Base-by-base conservation (phyloP, 2,888 invertebrate species). In the Aleiodes alternator region DNA sequence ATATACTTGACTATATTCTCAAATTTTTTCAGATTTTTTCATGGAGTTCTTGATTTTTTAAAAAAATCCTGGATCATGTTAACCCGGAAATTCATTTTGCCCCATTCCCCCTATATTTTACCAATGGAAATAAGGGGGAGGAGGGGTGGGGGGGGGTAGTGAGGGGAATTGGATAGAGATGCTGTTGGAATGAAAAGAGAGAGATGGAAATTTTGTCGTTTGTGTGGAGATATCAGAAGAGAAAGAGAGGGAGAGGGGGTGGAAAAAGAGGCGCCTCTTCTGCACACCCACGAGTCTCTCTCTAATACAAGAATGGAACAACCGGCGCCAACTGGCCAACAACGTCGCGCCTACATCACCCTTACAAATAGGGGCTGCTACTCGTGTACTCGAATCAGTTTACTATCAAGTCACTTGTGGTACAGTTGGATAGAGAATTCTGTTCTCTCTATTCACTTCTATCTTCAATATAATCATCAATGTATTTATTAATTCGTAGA, bases 311-410 rank as follows among this genome's bases (percentile, higher is more conserved):
- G 76, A 80, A 83, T 82, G 80, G 80, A 82, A 82, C 34, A 80
- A 69, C 75, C 76, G 77, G 79, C 76, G 82, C 79, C 80, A 79
- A 80, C 82, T 81, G 78, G 77, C 78, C 81, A 84, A 84, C 84
- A 83, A 83, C 80, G 82, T 78, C 84, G 72, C 76, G 76, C 76
- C 76, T 76, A 75, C 61, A 68, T 80, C 76, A 80, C 82, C 83
- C 82, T 83, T 83, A 84, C 83, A 84, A 82, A 84, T 84, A 83
- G 81, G 82, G 84, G 82, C 79, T 81, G 80, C 81, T 8, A 53
- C 57, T 51, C 59, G 34, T 34, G 57, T 72, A 72, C 43, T 57
- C 64, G 57, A 34, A 76, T 59, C 72, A 72, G 68, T 72, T 70
- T 50, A 51, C 31, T 51, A 16, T 43, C 14, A 16, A 23, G 43